A percentile compares a stretch with the other conserved stretches of the same genome.
Evolutionary conservation across 1,140 invertebrate genomes (phyloP).

Genomic region (Danaus plexippus): DNA sequence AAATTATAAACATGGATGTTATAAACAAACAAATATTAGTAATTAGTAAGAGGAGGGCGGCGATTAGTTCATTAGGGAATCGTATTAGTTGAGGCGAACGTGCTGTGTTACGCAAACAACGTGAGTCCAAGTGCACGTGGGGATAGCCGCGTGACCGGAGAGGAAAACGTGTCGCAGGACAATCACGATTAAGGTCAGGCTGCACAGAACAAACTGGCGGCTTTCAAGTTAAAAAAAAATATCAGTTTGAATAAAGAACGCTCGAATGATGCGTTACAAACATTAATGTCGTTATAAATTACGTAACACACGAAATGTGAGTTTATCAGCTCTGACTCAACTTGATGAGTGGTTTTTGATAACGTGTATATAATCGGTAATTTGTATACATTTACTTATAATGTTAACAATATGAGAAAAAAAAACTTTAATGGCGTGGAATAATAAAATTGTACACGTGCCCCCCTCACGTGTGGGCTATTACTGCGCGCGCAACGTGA

Average conservation of each 20-base stretch:
- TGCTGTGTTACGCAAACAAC: constrained; percentile 65
- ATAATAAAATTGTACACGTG: constrained; percentile 1
- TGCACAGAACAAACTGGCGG: constrained; percentile 5
- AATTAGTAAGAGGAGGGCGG: no score
- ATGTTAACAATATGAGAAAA: no score
- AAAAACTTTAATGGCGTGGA: no score
- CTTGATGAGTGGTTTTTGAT: no score
- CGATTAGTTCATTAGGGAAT: no score
- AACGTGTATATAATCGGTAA: no score
- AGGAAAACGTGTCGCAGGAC: constrained; percentile 44
- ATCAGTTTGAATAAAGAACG: constrained; percentile 1
- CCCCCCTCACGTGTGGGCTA: constrained; percentile 11
- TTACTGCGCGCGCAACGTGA: constrained; percentile 15
- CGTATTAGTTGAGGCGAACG: constrained; percentile 41
- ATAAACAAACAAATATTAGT: no score
- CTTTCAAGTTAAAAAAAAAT: constrained; percentile 4
- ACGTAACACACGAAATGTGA: no score
- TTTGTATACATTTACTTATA: no score
- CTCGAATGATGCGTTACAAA: not conserved
- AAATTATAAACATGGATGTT: no score
- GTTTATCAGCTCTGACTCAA: no score
- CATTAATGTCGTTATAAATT: not conserved
- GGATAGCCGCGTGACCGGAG: constrained; percentile 47
- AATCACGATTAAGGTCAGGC: constrained; percentile 42
- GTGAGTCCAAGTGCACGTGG: constrained; percentile 66